Percentiles rank a stretch among this genome's conserved stretches.
phyloP scores from a whole-genome alignment of 2,797 vertebrate genomes.

The Myotis daubentonii region DNA sequence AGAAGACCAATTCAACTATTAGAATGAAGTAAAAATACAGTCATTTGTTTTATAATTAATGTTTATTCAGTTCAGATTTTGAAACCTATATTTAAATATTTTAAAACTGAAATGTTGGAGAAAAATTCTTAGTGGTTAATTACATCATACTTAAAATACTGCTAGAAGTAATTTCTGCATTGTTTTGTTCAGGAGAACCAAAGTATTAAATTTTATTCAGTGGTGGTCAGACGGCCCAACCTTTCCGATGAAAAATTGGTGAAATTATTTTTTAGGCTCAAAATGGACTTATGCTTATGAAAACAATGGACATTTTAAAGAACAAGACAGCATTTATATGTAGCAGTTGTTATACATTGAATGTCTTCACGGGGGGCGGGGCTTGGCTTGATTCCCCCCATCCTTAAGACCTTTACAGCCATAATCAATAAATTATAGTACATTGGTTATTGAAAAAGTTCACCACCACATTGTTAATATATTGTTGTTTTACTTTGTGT shows the following conservation, averaged over 20 bases:
- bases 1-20: constrained; percentile 38
- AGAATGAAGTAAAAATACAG: constrained; percentile 51
- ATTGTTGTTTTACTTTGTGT: constrained; percentile 52
- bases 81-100: constrained; percentile 32
- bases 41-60: constrained; percentile 60
- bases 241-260: background rate
- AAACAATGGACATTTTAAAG: constrained; percentile 45
- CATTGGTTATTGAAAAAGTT: constrained; percentile 29
- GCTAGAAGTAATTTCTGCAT: constrained; percentile 32
- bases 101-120: constrained; percentile 32
- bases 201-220: constrained; percentile 47
- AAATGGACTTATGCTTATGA: constrained; percentile 39
- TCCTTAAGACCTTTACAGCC: constrained; percentile 9
- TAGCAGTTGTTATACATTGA: constrained; percentile 31
- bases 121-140: constrained; percentile 11
- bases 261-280: constrained; percentile 59
- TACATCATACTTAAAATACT: constrained; percentile 26
- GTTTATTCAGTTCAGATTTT: constrained; percentile 33
- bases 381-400: background rate
- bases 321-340: constrained; percentile 39
- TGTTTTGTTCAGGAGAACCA: constrained; percentile 56
- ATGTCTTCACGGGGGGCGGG: background rate
- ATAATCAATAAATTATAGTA: constrained; percentile 9
- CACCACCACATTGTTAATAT: background rate
- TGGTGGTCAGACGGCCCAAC: background rate